phyloP scores from a whole-genome alignment of 2,888 invertebrate species.

The Elmis aenea region DNA sequence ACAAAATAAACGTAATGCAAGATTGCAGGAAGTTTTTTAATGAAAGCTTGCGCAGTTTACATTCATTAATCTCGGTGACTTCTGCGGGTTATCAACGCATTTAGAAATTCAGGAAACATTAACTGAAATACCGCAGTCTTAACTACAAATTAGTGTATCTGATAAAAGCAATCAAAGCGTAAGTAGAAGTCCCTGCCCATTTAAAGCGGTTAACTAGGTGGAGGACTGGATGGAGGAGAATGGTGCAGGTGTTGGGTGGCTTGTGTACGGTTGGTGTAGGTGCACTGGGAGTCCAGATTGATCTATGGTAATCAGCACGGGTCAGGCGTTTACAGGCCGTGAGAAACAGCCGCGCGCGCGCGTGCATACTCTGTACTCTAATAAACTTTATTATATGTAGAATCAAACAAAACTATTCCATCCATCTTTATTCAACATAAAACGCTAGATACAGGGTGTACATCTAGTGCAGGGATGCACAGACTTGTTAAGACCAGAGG shows the following conservation, averaged over 20 bases:
- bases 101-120: too few species aligned
- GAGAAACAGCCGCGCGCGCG: conserved; percentile 28
- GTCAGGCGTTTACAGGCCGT: conserved; percentile 30
- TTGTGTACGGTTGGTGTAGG: conserved; percentile 17
- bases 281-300: conserved; percentile 26
- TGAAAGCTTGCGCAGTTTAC: too few species aligned
- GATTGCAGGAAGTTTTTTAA: too few species aligned
- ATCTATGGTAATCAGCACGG: conserved; percentile 33
- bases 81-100: too few species aligned
- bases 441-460: too few species aligned
- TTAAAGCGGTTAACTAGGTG: conserved; percentile 7
- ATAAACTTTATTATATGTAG: conserved; percentile 8
- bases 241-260: conserved; percentile 11
- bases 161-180: conserved; percentile 13
- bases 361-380: conserved; percentile 9
- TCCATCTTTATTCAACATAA: background rate
- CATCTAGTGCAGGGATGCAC: too few species aligned
- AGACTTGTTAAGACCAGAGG: too few species aligned
- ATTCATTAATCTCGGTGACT: too few species aligned
- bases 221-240: conserved; percentile 5
- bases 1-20: too few species aligned
- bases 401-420: background rate
- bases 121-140: too few species aligned
- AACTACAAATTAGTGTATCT: conserved; percentile 16
- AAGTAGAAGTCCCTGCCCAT: conserved; percentile 12